phyloP scores from a whole-genome alignment of 2,888 invertebrate genomes.

The Heterodera filipjevi region DNA sequence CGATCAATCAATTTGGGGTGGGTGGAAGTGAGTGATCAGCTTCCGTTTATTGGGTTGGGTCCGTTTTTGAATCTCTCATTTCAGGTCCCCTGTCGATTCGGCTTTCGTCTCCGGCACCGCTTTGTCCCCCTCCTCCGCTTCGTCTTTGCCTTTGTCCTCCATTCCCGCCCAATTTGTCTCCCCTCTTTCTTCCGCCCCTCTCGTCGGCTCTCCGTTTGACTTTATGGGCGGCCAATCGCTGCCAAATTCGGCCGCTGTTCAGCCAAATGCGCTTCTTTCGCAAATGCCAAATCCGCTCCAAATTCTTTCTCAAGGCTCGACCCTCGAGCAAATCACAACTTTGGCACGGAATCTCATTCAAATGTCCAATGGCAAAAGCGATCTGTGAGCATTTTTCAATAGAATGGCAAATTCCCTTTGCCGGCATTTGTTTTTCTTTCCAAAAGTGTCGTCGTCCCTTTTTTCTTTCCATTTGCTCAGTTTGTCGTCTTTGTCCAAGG shows the following conservation, averaged over 20 bases:
- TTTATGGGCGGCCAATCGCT: not conserved
- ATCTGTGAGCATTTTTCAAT: constrained; percentile 39
- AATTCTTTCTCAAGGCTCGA: constrained; percentile 42
- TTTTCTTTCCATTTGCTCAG: not conserved
- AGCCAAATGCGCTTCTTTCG: constrained; percentile 1
- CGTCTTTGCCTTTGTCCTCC: not conserved
- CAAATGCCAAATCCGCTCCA: constrained; percentile 39
- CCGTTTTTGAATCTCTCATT: not conserved
- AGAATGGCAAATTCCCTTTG: constrained; percentile 3
- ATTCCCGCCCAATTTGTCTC: not conserved
- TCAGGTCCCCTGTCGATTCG: not conserved
- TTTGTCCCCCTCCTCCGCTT: not conserved
- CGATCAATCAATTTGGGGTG: not conserved
- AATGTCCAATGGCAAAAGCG: constrained; percentile 43
- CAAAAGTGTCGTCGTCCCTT: not conserved
- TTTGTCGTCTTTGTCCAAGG: constrained; percentile 23
- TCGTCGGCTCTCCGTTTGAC: constrained; percentile 27
- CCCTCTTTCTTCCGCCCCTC: not conserved
- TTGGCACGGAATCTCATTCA: constrained; percentile 57
- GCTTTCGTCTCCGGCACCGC: not conserved
- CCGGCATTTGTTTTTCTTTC: not conserved
- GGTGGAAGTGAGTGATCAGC: not conserved
- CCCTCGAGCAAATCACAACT: constrained; percentile 52
- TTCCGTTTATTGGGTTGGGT: not conserved
- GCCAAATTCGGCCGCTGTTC: not conserved